Evolutionary conservation across 2,888 invertebrate species (phyloP).

Genomic region (Macaria liturata): DNA sequence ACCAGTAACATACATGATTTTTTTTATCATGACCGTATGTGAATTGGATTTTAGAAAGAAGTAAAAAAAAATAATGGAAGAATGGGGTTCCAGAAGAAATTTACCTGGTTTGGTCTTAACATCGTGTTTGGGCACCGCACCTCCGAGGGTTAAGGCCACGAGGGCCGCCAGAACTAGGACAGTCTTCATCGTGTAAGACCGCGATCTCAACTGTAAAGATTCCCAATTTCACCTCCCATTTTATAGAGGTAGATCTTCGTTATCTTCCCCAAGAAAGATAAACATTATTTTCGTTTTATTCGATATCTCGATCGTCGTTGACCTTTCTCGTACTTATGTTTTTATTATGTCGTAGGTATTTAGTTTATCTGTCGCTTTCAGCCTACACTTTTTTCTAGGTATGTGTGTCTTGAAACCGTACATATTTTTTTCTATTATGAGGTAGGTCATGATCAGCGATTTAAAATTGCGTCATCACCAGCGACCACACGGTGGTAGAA

Average conservation of each 20-base stretch:
- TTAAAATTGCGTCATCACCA: too few relatives aligned
- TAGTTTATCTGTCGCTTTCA: conserved; percentile 4
- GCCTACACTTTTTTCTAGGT: neutral
- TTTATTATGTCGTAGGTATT: conserved; percentile 4
- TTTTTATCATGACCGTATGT: too few relatives aligned
- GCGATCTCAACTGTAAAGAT: conserved; percentile 44
- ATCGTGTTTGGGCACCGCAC: conserved; percentile 31
- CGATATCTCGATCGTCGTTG: conserved; percentile 10
- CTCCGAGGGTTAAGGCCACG: conserved; percentile 50
- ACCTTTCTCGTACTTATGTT: conserved; percentile 8
- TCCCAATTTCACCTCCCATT: neutral
- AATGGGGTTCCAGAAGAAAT: conserved; percentile 22
- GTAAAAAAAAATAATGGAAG: too few relatives aligned
- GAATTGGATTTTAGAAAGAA: too few relatives aligned
- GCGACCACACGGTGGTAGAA: too few relatives aligned
- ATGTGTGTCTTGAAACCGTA: too few relatives aligned
- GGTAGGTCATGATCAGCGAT: too few relatives aligned
- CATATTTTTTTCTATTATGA: too few relatives aligned
- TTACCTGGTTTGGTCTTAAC: conserved; percentile 39
- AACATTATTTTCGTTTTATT: conserved; percentile 14
- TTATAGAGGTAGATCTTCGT: conserved; percentile 9
- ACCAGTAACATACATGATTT: too few relatives aligned
- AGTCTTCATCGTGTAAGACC: conserved; percentile 56
- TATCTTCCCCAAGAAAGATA: conserved; percentile 7
- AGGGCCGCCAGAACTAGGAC: conserved; percentile 56